Base-by-base conservation (phyloP, 2,797 vertebrate genomes). In the Percopsis omiscomaycus region DNA sequence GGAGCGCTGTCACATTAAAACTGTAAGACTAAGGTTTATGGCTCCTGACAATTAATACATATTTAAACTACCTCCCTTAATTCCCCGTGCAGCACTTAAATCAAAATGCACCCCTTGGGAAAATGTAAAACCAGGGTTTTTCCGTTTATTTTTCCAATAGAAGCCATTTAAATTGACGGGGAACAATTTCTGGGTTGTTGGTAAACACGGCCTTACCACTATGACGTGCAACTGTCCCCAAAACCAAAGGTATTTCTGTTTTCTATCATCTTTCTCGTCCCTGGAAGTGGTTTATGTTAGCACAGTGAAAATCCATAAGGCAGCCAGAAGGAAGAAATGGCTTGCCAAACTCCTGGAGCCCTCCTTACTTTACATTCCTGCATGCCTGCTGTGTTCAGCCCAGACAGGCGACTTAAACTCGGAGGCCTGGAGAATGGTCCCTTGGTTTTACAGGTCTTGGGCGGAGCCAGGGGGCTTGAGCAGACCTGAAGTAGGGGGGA, bases 341-440 rank as follows among this genome's bases (percentile, higher is more conserved):
- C 52, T 29, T 55, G 53, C 28, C 32, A 37, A 37, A 6, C 32
- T 2, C 32, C 32, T 6, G 6, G 32, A 37, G 32, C 32, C 32
- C 15, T 15, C 10, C 9, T 51, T 8, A 22, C 5, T n/a, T 51
- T 8, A 16, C 49, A 51, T 51, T 15, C 15, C 55, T 64, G 29
- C 56, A 37, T 47, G 22, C 22, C 22, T 22, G 5, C 32, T 56
- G 32, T 51, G 49, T 32, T 13, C 8, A 68, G 60, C 66, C 11
- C 27, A 52, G 29, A 54, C 63, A 59, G 63, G 28, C 56, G 32
- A 32, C 30, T 61, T 22, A 60, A 74, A 74, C 74, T 68, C 45
- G 53, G 28, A 51, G 47, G 60, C 51, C 58, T 64, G 51, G 55
- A 57, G 29, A 47, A 22, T 16, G 27, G 55, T 69, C 62, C 67